Base-by-base conservation (phyloP, 1,140 invertebrate species). In the Drosophila orena region DNA sequence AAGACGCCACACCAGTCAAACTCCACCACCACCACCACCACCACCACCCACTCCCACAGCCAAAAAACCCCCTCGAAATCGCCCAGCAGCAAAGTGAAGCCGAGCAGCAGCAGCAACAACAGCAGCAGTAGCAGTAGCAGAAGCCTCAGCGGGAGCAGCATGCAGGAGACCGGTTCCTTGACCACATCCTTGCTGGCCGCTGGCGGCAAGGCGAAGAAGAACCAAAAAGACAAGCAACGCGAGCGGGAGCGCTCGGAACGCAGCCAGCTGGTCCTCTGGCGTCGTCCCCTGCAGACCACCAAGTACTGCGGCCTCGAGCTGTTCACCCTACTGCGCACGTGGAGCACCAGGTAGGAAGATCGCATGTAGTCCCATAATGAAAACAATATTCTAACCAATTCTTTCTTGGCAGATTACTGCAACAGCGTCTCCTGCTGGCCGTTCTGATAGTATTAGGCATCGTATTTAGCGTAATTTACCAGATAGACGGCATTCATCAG, bases 291-390 rank as follows among this genome's bases (percentile, higher is more conserved):
- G 49, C 94, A 93, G 65, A 98, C 97, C 11, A 76, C 97, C 38
- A 95, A 97, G 89, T 98, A 97, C 93, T 98, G 97, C 93, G 90
- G 95, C 78, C 94, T 94, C 77, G 97, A 98, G 94, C 92, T 96
- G 73, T 91, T 93, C 77, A 94, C 94, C 79, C 94, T 96, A 79
- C 93, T 94, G 70, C 93, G 93, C 86, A 93, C 93, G 70, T 95
- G 94, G 92, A 93, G 92, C 77, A 92, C 92, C 93, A 94, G 92
- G 92, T 93, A 6, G 44, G 22, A 44, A 11, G 62, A 0, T 3
- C 2, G 4, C 0, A 14, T 1, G 22, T 27, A n/a, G 2, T 0
- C 14, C 37, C 7, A 27, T 44, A 66, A 62, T 55, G 4, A 1
- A 5, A 49, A 15, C 8, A 5, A 17, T 4, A 17, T 4, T 3